These are phyloP conservation scores for Malurus cyaneus DNA, from an alignment of 2,113 vertebrate species.

Conservation along the genomic window DNA sequence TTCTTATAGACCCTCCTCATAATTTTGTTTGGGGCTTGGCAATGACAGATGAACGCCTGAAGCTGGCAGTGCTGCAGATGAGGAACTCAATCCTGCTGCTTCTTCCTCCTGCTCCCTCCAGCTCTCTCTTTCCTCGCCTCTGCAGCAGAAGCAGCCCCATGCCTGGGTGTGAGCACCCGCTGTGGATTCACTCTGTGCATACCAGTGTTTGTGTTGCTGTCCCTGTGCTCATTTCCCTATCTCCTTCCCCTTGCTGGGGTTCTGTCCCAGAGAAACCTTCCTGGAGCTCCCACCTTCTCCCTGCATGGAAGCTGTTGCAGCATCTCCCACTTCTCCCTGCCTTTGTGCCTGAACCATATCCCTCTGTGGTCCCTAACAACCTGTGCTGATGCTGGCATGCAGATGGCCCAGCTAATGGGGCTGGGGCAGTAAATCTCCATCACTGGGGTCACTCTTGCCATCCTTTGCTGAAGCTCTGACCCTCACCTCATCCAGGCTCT, in stretches of 20 bases:
- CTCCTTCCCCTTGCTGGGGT: fast-evolving
- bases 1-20: background rate
- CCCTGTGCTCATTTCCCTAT: fast-evolving
- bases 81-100: background rate
- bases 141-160: fast-evolving
- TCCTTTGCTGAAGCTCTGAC: background rate
- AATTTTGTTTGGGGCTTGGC: background rate
- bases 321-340: background rate
- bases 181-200: background rate
- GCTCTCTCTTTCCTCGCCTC: background rate
- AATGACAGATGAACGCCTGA: background rate
- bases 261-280: background rate
- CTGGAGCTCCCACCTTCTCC: background rate
- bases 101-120: background rate
- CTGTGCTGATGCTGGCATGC: slow-evolving; percentile 20
- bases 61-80: background rate
- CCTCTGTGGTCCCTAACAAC: background rate
- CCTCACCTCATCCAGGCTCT: background rate
- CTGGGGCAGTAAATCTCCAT: slow-evolving; percentile 50
- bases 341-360: background rate
- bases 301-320: background rate
- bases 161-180: background rate
- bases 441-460: background rate
- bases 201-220: background rate
- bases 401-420: slow-evolving; percentile 46